A percentile compares a stretch with the other conserved stretches of the same genome.
phyloP scores from a whole-genome alignment of 2,113 vertebrate species.

The Scomber colias region DNA sequence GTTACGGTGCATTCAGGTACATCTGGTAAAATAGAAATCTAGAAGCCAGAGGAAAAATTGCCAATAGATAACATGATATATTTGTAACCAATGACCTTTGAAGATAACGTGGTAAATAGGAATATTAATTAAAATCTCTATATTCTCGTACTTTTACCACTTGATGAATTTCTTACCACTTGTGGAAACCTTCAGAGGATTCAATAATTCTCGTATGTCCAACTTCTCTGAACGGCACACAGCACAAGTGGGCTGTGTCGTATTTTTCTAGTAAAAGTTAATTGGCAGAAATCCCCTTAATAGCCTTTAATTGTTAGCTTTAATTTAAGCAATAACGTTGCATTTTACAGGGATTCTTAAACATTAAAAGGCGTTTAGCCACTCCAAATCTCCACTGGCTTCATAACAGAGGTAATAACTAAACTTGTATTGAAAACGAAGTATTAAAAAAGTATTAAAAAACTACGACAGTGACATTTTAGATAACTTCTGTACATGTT shows the following conservation, averaged over 20 bases:
- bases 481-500: too few relatives aligned
- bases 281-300: not conserved
- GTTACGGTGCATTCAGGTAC: slow-evolving; percentile 32
- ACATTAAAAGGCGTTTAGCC: not conserved
- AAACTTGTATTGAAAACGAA: not conserved
- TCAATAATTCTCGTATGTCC: rapidly evolving
- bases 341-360: not conserved
- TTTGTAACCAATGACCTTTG: too few relatives aligned
- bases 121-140: not conserved
- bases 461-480: not conserved
- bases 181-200: not conserved
- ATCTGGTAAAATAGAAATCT: not conserved
- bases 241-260: not conserved
- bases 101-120: not conserved
- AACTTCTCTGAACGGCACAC: not conserved
- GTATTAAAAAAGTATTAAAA: not conserved
- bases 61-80: not conserved
- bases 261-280: too few relatives aligned
- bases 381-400: not conserved
- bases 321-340: not conserved
- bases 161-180: not conserved
- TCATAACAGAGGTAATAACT: not conserved
- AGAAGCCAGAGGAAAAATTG: rapidly evolving
- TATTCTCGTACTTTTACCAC: not conserved
- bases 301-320: not conserved